Base-by-base conservation (phyloP, 2,888 invertebrate species). In the Odontocolon sp. region DNA sequence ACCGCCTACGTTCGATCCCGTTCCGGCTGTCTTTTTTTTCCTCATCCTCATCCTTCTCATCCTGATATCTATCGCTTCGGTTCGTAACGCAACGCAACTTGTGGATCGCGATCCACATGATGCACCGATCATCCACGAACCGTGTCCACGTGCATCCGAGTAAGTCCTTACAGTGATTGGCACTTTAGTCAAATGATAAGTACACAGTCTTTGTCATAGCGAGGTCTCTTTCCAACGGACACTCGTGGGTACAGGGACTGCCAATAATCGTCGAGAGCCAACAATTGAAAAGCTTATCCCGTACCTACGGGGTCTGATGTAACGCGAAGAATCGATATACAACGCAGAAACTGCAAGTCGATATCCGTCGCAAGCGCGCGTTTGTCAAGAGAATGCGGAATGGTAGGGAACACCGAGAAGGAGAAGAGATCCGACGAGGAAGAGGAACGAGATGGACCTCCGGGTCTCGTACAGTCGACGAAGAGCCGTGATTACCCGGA, bases 391-490 rank as follows among this genome's bases (percentile, higher is more conserved):
- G 64, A 70, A 75, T 69, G 69, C 69, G 64, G 69, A 59, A 75
- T 59, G 75, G 47, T 33, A 59, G 57, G 59, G 36, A 45, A 31
- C 42, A 56, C 26, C 72, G 52, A 16, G 73, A 54, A 45, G 57
- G 66, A 70, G 59, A 59, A 33, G 36, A 64, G 38, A 52, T 26
- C 28, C 38, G 40, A 67, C 61, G 36, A 54, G 54, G n/a, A n/a
- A n/a, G n/a, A n/a, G n/a, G n/a, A n/a, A 67, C 28, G 52, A 63
- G 68, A 74, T 63, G 52, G 69, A 75, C 75, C 75, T 75, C 64
- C 69, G 64, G 75, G 68, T 74, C 63, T 57, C 47, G 26, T 2
- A 14, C 26, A 40, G 42, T 57, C 50, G 14, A 18, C 6, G 42
- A 59, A 64, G 69, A 57, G 36, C 75, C 64, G 59, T 70, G 69